Base-by-base conservation (phyloP, 2,113 vertebrate genomes). In the Cephalophus harveyi region DNA sequence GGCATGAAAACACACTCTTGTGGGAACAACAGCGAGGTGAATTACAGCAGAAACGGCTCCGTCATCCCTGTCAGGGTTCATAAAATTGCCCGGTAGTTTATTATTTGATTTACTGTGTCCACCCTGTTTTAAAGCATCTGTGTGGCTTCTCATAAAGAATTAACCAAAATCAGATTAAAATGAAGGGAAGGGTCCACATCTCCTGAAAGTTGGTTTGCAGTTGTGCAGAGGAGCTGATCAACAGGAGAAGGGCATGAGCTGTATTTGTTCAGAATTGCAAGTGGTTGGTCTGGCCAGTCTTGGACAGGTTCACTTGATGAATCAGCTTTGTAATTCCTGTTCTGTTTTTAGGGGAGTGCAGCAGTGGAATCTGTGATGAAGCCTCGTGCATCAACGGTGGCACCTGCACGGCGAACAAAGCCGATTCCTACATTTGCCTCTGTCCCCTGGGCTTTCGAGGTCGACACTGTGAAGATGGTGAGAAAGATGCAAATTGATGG, bases 401-500 rank as follows among this genome's bases (percentile, higher is more conserved):
- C n/a, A 98, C 98, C 96, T 99, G 99, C 98, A 99, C 98, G 30
- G 98, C 99, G 0, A 99, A 96, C 98, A 99, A 98, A 6, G 99
- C 99, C 0, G 99, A 99, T 79, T 98, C 98, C 27, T 99, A 99
- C 97, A 99, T 99, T 95, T 99, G 99, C 91, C 99, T 99, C 92
- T 99, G 99, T 94, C 99, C 99, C 6, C 99, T 99, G 4, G 99
- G 99, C 83, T 99, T 99, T 99, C 99, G 98, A 98, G 99, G 99
- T 36, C 98, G 98, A 14, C 99, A 99, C 48, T 99, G 99, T 0
- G 99, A 99, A 97, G 99, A 99, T 76, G 99, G 99, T 99, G 98
- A 99, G 99, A 95, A 79, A 36, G 62, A 57, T 7, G 33, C 96
- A 64, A n/a, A 6, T 16, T 83, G 79, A 25, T 71, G 48, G 81